A percentile compares a stretch with the other conserved stretches of the same genome.
These are phyloP conservation scores for Lepus europaeus DNA, from an alignment of 2,113 vertebrate genomes.

Conservation along the genomic window DNA sequence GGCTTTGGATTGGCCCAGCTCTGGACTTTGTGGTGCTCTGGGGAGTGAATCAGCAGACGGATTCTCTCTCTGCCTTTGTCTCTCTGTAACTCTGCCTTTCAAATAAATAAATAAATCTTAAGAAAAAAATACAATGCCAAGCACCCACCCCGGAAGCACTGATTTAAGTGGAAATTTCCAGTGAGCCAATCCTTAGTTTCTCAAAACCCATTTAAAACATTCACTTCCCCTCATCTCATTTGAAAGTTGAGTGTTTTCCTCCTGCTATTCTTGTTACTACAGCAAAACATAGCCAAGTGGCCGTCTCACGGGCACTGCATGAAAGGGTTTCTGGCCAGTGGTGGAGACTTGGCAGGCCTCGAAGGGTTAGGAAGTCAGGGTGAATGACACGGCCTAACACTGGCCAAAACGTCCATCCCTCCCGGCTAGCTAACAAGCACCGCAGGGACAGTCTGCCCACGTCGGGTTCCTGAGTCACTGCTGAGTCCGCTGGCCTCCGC, in stretches of 20 bases:
- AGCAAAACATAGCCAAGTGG: neutral
- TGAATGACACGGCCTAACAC: neutral
- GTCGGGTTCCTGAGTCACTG: neutral
- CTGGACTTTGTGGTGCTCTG: too few species aligned
- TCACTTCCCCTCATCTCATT: neutral
- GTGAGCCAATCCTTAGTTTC: neutral
- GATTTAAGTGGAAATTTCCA: neutral
- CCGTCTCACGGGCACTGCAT: neutral
- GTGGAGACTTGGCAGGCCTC: too few species aligned
- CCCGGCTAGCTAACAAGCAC: neutral
- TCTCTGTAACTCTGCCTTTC: too few species aligned
- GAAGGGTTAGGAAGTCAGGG: neutral
- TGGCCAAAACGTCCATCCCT: neutral
- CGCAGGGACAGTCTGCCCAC: neutral
- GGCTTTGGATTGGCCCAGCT: too few species aligned
- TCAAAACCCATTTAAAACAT: neutral
- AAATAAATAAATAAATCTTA: too few species aligned
- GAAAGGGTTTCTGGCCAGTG: neutral
- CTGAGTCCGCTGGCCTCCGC: fast-evolving
- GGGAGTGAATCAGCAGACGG: too few species aligned
- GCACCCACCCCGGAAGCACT: too few species aligned
- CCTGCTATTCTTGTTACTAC: too few species aligned
- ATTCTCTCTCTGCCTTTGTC: too few species aligned
- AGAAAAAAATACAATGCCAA: too few species aligned
- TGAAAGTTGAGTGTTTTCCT: neutral